Percentiles rank a stretch among this genome's conserved stretches.
Conservation (phyloP, 1,140 invertebrate species). For the Formica selysi region DNA sequence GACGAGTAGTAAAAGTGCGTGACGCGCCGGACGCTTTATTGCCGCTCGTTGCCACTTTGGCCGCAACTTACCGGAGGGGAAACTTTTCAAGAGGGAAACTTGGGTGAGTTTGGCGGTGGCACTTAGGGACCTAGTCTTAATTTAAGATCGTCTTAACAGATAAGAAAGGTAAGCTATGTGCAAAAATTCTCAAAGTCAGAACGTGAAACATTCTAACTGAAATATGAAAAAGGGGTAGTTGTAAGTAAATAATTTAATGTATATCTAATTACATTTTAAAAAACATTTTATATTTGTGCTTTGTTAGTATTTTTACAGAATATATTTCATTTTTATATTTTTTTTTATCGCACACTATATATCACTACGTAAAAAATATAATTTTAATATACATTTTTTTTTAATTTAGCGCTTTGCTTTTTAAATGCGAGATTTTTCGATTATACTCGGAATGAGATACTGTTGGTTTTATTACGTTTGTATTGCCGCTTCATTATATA, state of each 20-base stretch:
- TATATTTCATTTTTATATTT: neutral
- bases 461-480: neutral
- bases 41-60: conserved; percentile 14
- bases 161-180: neutral
- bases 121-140: conserved; percentile 17
- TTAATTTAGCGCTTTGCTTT: neutral
- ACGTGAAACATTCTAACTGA: neutral
- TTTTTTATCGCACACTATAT: neutral
- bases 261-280: neutral
- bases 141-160: conserved; percentile 32
- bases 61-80: neutral
- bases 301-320: too few species aligned
- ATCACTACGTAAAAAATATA: too few species aligned
- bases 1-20: conserved; percentile 25
- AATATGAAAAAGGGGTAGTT: too few species aligned
- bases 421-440: conserved; percentile 3
- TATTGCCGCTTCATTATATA: neutral
- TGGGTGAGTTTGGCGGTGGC: neutral
- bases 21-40: conserved; percentile 13
- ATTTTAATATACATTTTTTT: too few species aligned
- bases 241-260: neutral
- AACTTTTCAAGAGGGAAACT: neutral
- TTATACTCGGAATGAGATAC: neutral
- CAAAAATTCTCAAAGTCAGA: neutral
- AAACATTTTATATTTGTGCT: neutral